These are phyloP conservation scores for Dermatemys mawii DNA, from an alignment of 2,113 vertebrate species.

Conservation along the genomic window DNA sequence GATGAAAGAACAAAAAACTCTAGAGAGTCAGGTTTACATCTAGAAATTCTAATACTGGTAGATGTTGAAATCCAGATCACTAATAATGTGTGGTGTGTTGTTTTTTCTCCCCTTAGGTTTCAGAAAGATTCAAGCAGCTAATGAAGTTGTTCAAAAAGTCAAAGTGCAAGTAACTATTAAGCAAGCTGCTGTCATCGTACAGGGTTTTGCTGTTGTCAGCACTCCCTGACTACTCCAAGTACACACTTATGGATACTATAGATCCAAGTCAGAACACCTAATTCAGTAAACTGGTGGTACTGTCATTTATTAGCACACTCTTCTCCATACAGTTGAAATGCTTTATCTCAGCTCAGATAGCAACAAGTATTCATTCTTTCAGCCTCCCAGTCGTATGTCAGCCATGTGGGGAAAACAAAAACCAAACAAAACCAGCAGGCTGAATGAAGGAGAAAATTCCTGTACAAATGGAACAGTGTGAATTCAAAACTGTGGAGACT, in stretches of 20 bases:
- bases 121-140: conserved; percentile 92
- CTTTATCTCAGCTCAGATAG: not conserved
- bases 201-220: not conserved
- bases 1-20: not conserved
- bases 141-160: conserved; percentile 97
- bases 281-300: not conserved
- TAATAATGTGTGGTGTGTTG: not conserved
- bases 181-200: not conserved
- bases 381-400: not conserved
- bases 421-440: not conserved
- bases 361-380: not conserved
- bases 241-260: accelerated
- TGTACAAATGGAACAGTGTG: accelerated
- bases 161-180: conserved; percentile 81
- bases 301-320: not conserved
- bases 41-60: not conserved
- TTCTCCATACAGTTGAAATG: not conserved
- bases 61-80: not conserved
- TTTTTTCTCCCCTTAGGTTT: conserved; percentile 81
- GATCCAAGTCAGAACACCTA: not conserved
- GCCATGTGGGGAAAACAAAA: not conserved
- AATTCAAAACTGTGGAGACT: not conserved
- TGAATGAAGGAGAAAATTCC: not conserved
- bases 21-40: not conserved
- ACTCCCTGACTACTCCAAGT: not conserved